These are phyloP conservation scores for Disparrhopalites patrizii DNA, from an alignment of 2,888 invertebrate genomes.

Conservation along the genomic window DNA sequence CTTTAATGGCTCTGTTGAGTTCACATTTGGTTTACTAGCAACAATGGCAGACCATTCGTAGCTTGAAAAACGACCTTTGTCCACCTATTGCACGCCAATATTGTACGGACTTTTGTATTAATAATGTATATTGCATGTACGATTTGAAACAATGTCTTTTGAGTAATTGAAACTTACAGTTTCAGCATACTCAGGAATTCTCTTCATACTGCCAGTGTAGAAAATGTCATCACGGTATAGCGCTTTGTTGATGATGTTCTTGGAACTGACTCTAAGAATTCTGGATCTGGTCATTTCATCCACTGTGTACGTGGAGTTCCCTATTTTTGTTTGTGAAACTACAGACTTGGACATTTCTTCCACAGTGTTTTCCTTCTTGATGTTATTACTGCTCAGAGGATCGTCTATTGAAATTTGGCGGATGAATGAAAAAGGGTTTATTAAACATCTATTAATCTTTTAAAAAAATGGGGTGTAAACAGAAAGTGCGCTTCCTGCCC, in stretches of 20 bases:
- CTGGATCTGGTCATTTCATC: constrained; percentile 44
- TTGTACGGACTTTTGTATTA: neutral
- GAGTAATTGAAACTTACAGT: constrained; percentile 16
- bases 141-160: neutral
- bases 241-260: constrained; percentile 58
- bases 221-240: constrained; percentile 88
- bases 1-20: neutral
- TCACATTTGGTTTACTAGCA: constrained; percentile 60
- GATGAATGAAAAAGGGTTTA: neutral
- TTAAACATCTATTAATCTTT: too few relatives aligned
- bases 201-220: constrained; percentile 78
- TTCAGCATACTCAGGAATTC: constrained; percentile 70
- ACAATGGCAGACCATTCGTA: constrained; percentile 24
- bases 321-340: constrained; percentile 26
- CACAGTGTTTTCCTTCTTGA: neutral
- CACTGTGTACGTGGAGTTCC: constrained; percentile 37
- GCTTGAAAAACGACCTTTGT: neutral
- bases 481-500: too few relatives aligned
- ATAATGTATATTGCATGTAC: neutral
- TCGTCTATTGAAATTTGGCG: neutral
- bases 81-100: neutral
- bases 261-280: constrained; percentile 51
- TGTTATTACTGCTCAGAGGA: neutral
- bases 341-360: neutral
- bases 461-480: too few relatives aligned